phyloP scores from a whole-genome alignment of 2,888 invertebrate species.

The Mythimna albipuncta region DNA sequence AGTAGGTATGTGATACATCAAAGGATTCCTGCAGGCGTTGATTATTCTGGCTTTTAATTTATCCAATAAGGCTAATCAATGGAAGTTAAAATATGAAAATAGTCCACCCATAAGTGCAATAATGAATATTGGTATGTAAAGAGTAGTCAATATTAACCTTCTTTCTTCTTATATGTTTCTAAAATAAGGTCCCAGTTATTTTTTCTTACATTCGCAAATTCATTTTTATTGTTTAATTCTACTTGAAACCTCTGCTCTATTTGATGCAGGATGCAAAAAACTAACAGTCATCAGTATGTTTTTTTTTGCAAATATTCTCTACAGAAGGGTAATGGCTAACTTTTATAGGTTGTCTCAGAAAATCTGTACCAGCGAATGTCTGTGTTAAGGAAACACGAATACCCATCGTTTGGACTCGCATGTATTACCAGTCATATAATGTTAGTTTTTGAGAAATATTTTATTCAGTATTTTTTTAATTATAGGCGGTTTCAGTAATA shows the following conservation, averaged over 20 bases:
- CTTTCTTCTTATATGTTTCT: neutral
- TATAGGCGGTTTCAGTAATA: no score
- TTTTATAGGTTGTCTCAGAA: neutral
- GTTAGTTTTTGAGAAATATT: no score
- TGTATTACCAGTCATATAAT: no score
- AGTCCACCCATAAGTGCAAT: neutral
- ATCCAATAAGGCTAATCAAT: neutral
- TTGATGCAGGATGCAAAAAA: neutral
- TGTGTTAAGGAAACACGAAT: no score
- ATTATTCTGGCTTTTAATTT: neutral
- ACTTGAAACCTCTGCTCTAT: neutral
- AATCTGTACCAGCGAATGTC: no score
- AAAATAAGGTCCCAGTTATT: no score
- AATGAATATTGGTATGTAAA: neutral
- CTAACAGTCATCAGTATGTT: neutral
- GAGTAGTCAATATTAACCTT: neutral
- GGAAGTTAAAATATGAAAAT: neutral
- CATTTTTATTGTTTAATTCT: neutral
- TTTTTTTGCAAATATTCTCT: neutral
- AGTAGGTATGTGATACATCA: neutral
- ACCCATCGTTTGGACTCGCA: no score
- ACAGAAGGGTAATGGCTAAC: constrained; percentile 12
- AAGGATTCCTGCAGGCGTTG: neutral
- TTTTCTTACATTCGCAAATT: neutral
- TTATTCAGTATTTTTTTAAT: no score